These are phyloP conservation scores for Epicauta chinensis DNA, from an alignment of 1,140 invertebrate species.

Conservation along the genomic window DNA sequence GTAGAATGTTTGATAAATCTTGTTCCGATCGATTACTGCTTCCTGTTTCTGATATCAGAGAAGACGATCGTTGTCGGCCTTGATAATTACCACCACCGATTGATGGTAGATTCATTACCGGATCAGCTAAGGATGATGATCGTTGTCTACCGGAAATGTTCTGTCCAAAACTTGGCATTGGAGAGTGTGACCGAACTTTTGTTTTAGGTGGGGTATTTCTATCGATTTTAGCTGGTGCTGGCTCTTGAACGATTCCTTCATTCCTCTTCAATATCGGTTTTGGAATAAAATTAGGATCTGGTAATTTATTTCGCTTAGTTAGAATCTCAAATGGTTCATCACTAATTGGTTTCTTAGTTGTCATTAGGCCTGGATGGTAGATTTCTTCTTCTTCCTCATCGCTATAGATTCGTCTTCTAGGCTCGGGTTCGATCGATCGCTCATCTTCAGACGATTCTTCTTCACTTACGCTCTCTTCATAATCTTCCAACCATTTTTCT, in stretches of 20 bases:
- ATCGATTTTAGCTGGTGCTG: slow-evolving; percentile 16
- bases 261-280: slow-evolving; percentile 67
- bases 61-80: slow-evolving; percentile 7
- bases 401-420: slow-evolving; percentile 18
- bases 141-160: slow-evolving; percentile 4
- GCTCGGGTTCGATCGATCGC: neutral
- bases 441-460: slow-evolving; percentile 33
- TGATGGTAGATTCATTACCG: neutral
- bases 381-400: slow-evolving; percentile 58
- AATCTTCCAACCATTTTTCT: slow-evolving; percentile 38
- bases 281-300: slow-evolving; percentile 59
- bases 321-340: slow-evolving; percentile 51
- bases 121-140: slow-evolving; percentile 3
- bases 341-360: slow-evolving; percentile 38
- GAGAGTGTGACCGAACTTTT: slow-evolving; percentile 23
- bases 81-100: slow-evolving; percentile 1
- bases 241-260: slow-evolving; percentile 24
- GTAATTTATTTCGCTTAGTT: slow-evolving; percentile 49
- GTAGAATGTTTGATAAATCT: neutral
- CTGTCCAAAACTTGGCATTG: slow-evolving; percentile 14
- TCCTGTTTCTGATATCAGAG: slow-evolving; percentile 5
- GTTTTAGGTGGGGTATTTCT: slow-evolving; percentile 1
- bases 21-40: slow-evolving; percentile 6
- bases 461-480: slow-evolving; percentile 34
- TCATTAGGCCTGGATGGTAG: slow-evolving; percentile 55